Evolutionary conservation across 2,797 vertebrate species (phyloP).

Genomic region (Poecilia velifera): DNA sequence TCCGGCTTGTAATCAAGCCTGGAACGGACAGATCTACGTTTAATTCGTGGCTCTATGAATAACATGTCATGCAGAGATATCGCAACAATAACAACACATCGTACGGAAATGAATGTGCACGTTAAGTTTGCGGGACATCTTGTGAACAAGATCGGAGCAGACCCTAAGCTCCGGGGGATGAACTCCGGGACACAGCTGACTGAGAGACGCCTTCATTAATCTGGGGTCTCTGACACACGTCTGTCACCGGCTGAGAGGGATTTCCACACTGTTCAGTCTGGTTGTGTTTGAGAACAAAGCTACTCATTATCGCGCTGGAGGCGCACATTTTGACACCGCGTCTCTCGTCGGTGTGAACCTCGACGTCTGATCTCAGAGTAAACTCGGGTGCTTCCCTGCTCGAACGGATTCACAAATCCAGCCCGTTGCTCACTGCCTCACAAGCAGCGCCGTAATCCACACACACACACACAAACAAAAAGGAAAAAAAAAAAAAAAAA

Average conservation of each 20-base stretch:
- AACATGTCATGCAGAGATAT: background rate
- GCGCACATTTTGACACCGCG: conserved; percentile 43
- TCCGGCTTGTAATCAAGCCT: background rate
- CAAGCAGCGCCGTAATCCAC: conserved; percentile 15
- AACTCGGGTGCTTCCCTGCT: conserved; percentile 34
- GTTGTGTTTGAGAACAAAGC: conserved; percentile 53
- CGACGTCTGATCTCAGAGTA: conserved; percentile 12
- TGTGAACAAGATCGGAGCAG: conserved; percentile 26
- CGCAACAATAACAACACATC: background rate
- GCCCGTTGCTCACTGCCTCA: conserved; percentile 17
- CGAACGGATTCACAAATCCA: background rate
- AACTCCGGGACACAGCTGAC: conserved; percentile 41
- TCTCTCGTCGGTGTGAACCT: conserved; percentile 49
- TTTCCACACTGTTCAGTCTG: conserved; percentile 60
- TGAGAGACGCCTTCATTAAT: conserved; percentile 64
- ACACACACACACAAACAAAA: too few relatives aligned
- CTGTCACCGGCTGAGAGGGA: conserved; percentile 64
- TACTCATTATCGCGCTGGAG: conserved; percentile 40
- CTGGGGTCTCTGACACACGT: conserved; percentile 65
- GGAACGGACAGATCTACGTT: background rate
- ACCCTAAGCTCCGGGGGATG: conserved; percentile 18
- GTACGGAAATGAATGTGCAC: background rate
- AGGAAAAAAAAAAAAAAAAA: background rate
- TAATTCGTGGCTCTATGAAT: background rate
- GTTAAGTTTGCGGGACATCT: background rate